A percentile compares a stretch with the other conserved stretches of the same genome.
phyloP scores from a whole-genome alignment of 2,888 invertebrate genomes.

The Erebia epiphron region DNA sequence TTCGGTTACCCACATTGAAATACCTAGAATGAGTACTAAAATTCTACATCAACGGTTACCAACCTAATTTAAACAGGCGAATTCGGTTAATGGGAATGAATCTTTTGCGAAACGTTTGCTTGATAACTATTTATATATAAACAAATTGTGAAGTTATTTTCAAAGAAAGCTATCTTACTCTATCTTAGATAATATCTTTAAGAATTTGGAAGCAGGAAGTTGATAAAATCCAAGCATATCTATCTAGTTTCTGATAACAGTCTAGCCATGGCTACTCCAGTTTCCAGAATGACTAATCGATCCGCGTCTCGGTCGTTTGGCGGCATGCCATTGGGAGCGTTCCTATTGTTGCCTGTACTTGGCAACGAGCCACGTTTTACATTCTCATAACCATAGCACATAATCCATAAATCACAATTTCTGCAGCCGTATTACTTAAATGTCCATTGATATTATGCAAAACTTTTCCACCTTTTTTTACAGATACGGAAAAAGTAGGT shows the following conservation, averaged over 20 bases:
- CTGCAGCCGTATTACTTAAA: not conserved
- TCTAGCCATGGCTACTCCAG: slow-evolving; percentile 25
- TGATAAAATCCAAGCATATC: not conserved
- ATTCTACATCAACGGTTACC: too few relatives aligned
- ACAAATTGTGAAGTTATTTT: too few relatives aligned
- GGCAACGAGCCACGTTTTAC: slow-evolving; percentile 28
- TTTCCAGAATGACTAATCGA: slow-evolving; percentile 39
- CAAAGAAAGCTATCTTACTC: too few relatives aligned
- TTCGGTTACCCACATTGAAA: too few relatives aligned
- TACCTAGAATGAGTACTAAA: too few relatives aligned
- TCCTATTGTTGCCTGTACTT: slow-evolving; percentile 35
- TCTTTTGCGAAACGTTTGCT: too few relatives aligned
- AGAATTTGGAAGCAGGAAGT: not conserved
- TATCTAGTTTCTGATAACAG: not conserved
- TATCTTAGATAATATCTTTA: not conserved
- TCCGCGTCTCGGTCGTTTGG: slow-evolving; percentile 32
- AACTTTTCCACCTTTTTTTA: not conserved
- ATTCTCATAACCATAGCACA: slow-evolving; percentile 11
- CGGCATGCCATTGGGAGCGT: slow-evolving; percentile 32
- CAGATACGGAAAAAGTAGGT: too few relatives aligned
- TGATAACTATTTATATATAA: too few relatives aligned
- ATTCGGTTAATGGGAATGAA: too few relatives aligned
- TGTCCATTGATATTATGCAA: not conserved
- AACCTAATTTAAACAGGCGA: too few relatives aligned
- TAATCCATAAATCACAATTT: slow-evolving; percentile 1